These are phyloP conservation scores for Otis tarda DNA, from an alignment of 2,113 vertebrate species.

Conservation along the genomic window DNA sequence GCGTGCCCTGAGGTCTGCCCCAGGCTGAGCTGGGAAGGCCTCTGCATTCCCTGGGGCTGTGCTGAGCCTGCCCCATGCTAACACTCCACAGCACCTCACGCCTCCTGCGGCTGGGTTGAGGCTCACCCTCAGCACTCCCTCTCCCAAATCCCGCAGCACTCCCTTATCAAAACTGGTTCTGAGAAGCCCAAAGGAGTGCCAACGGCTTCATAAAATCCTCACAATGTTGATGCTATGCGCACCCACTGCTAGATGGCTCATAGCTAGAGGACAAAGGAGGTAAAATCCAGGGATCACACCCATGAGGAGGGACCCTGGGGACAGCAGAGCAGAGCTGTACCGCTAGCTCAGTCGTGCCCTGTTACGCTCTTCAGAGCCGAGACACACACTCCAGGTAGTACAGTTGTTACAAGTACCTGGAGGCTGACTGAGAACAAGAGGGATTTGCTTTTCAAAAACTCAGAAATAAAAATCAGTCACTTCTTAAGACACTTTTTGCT, in stretches of 20 bases:
- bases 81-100: background rate
- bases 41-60: background rate
- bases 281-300: background rate
- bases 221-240: fast-evolving
- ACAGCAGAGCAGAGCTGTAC: background rate
- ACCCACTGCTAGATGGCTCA: background rate
- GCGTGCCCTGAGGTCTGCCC: background rate
- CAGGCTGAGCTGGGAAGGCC: background rate
- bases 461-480: background rate
- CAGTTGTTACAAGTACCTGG: background rate
- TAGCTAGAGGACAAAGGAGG: background rate
- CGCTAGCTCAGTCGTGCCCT: background rate
- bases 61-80: background rate
- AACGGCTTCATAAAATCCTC: background rate
- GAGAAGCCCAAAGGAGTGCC: background rate
- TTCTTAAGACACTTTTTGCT: background rate
- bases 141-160: background rate
- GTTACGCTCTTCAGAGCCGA: background rate
- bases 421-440: background rate
- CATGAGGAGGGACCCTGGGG: background rate
- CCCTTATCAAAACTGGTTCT: background rate
- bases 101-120: background rate
- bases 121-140: background rate
- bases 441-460: background rate
- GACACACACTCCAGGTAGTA: background rate